A percentile compares a stretch with the other conserved stretches of the same genome.
These are phyloP conservation scores for Aulostomus chinensis DNA, from an alignment of 2,797 vertebrate species.

Conservation along the genomic window DNA sequence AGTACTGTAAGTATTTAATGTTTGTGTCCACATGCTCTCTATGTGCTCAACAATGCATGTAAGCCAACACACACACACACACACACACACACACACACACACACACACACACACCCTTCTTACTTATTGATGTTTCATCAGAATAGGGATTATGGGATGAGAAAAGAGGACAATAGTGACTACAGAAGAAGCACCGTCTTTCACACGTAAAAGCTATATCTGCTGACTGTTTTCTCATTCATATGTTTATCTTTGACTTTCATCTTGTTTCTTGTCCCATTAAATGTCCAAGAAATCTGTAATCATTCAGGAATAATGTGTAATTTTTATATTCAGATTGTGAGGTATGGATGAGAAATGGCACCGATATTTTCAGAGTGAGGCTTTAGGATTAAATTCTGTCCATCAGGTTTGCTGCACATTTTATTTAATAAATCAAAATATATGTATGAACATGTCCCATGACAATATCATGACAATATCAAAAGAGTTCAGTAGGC, in stretches of 20 bases:
- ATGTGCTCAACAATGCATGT: too few relatives aligned
- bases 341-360: not conserved
- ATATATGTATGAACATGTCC: too few relatives aligned
- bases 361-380: not conserved
- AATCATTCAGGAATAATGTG: not conserved
- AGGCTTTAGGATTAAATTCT: not conserved
- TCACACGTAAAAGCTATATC: slow-evolving; percentile 23
- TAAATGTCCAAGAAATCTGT: not conserved
- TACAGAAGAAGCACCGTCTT: slow-evolving; percentile 11
- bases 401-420: not conserved
- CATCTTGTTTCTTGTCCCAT: not conserved
- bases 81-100: too few relatives aligned
- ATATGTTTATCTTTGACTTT: not conserved
- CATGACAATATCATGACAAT: too few relatives aligned
- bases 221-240: not conserved
- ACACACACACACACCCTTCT: not conserved
- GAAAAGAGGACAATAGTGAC: slow-evolving; percentile 17
- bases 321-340: not conserved
- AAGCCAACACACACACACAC: too few relatives aligned
- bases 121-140: slow-evolving; percentile 20
- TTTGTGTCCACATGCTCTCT: too few relatives aligned
- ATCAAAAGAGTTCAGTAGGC: too few relatives aligned
- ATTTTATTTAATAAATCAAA: too few relatives aligned
- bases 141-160: slow-evolving; percentile 14
- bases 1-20: not conserved